phyloP scores from a whole-genome alignment of 2,888 invertebrate genomes.

The Drosophila nr. medialis region DNA sequence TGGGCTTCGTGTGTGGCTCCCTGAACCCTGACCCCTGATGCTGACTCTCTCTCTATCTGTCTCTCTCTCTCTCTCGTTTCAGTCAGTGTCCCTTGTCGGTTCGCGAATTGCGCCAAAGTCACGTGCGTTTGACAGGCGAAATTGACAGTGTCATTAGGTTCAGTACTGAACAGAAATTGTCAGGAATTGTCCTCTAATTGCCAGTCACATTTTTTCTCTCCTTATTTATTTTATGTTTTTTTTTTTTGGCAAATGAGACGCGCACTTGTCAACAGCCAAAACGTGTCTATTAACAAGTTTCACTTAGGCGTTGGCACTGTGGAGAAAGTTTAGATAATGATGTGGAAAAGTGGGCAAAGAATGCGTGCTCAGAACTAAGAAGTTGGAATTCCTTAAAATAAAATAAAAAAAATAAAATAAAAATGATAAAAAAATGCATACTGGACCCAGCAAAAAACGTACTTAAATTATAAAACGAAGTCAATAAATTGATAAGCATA shows the following conservation, averaged over 20 bases:
- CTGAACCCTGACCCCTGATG: constrained; percentile 1
- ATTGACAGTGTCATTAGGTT: constrained; percentile 68
- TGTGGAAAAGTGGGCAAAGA: background rate
- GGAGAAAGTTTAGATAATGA: constrained; percentile 8
- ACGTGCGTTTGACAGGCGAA: constrained; percentile 74
- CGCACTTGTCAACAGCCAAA: constrained; percentile 64
- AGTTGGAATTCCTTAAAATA: background rate
- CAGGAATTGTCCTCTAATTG: constrained; percentile 45
- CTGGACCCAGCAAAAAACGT: background rate
- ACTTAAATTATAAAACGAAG: background rate
- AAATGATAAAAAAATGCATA: background rate
- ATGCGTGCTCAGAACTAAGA: background rate
- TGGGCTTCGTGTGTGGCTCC: constrained; percentile 46
- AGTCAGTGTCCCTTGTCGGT: constrained; percentile 1
- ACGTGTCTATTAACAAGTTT: constrained; percentile 62
- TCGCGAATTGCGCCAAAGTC: constrained; percentile 60
- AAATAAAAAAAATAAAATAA: background rate
- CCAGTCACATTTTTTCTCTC: constrained; percentile 36
- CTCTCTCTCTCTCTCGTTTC: background rate
- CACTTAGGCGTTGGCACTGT: constrained; percentile 33
- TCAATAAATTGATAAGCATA: background rate
- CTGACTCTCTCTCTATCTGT: background rate
- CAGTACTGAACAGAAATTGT: constrained; percentile 19
- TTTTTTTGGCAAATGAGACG: constrained; percentile 56
- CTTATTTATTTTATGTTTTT: constrained; percentile 8